Evolutionary conservation across 2,888 invertebrate genomes (phyloP), one percentile per base, ranked within the genome.

Genomic region (Lasioglossum marginatum): DNA sequence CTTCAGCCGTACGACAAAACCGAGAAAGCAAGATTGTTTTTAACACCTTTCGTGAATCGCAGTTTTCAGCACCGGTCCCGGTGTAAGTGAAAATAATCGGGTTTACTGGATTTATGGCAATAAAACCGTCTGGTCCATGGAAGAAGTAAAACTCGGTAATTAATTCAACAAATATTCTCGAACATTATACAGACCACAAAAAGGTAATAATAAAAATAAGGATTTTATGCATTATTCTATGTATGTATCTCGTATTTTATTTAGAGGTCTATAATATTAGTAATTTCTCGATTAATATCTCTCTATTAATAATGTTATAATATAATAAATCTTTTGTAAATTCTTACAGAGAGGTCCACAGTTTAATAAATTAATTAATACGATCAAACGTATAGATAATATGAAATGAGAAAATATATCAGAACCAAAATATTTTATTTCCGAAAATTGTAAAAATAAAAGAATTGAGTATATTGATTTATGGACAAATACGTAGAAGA

Each of bases 1-100:
- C 81, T 80, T 80, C 81, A 78, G 75, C 83, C 72, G 82, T 82
- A 79, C 81, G 82, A 79, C 63, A 75, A 75, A 81, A 82, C 63
- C 77, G 68, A 40, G 68, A 57, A 63, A 79, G 31, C n/a, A 60
- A 76, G 43, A 73, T 23, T 37, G 37, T 37, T 34, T 37, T 70
- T 70, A 37, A 70, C 23, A n/a, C 34, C 40, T 37, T 70, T 37
- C 12, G 37, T 12, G n/a, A n/a, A 40, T 23, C 8, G 19, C 19
- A 23, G 66, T 66, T 66, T 34, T n/a, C 10, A 57, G 34, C 63
- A 16, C 27, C 63, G 14, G 16, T 31, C 27, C 16, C 14, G 12
- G 14, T 63, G 27, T 63, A 31, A 31, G 63, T 63, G 63, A 63
- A 31, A 31, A 63, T 63, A 27, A 27, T 63, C 31, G 16, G 63